Conservation (phyloP, 1,140 invertebrate species). For the Heterodera schachtii region DNA sequence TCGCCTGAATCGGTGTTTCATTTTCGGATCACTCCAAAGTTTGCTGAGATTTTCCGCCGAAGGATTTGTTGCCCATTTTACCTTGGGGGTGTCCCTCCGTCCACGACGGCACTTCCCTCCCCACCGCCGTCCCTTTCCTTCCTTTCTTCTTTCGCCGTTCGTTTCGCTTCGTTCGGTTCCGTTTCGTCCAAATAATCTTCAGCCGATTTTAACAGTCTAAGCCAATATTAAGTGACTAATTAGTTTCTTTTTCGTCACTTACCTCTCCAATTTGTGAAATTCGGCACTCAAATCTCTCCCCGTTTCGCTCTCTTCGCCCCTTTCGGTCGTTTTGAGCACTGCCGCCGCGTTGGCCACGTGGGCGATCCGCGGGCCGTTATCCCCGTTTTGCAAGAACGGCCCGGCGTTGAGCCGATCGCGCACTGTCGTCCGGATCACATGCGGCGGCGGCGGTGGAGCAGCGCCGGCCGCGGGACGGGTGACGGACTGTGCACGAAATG, state of each 20-base stretch:
- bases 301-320: background rate
- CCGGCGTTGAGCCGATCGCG: background rate
- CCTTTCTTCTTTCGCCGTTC: background rate
- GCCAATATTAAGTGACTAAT: background rate
- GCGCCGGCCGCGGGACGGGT: too few species aligned
- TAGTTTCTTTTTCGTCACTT: background rate
- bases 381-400: background rate
- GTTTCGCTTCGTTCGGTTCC: background rate
- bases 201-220: conserved; percentile 9
- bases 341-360: conserved; percentile 15
- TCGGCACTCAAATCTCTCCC: conserved; percentile 15
- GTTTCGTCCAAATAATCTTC: conserved; percentile 27
- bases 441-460: background rate
- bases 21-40: background rate
- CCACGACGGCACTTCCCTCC: conserved; percentile 25
- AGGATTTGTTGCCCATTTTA: background rate
- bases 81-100: conserved; percentile 30
- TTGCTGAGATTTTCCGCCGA: too few species aligned
- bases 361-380: conserved; percentile 3
- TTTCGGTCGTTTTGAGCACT: background rate
- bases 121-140: background rate
- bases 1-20: conserved; percentile 6
- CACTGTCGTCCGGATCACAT: background rate
- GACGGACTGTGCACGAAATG: background rate
- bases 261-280: conserved; percentile 31